Evolutionary conservation across 2,888 invertebrate species (phyloP), one percentile per base, ranked within the genome.

Genomic region (Sinodicranocentrus sp.): DNA sequence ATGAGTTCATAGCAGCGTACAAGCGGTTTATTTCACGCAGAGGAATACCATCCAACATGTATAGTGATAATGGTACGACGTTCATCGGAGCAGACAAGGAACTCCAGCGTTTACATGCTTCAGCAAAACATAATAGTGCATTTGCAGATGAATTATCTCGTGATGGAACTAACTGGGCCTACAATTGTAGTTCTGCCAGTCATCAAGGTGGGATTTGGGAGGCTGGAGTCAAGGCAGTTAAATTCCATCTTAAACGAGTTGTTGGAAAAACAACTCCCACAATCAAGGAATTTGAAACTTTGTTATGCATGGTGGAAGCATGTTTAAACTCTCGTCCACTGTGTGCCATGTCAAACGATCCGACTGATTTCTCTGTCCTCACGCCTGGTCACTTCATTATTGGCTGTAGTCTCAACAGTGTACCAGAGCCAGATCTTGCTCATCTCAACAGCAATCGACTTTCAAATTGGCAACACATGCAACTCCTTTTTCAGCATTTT

Each of bases 161-260:
- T 17, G 19, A 23, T 17, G 84, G 86, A 0, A 88, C 89, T 8
- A 59, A 82, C 1, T 91, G 90, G 90, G 87, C 90, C 48, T 91
- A 90, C 65, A 89, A 87, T 23, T 90, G 90, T 2, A 89, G 90
- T 1, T 80, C 82, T 21, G 87, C 89, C 1, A 89, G 90, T 1
- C 89, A 90, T 71, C 89, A 90, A 63, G 90, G 90, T 3, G 90
- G 90, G 0, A 70, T 90, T 2, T 90, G 90, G 89, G 90, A 90
- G 78, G 89, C 89, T 1, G 89, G 89, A 2, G 89, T 90, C 0
- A 90, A 90, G 63, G 89, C 89, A 0, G 82, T 89, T 0, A 91
- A 90, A 84, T 88, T 2, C 10, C 70, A 70, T 21, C 19, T 70
- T 10, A 10, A 89, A 17, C 77, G 89, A 19, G 87, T 89, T 0